Evolutionary conservation across 2,888 invertebrate species (phyloP).

Genomic region (Cephus spinipes): DNA sequence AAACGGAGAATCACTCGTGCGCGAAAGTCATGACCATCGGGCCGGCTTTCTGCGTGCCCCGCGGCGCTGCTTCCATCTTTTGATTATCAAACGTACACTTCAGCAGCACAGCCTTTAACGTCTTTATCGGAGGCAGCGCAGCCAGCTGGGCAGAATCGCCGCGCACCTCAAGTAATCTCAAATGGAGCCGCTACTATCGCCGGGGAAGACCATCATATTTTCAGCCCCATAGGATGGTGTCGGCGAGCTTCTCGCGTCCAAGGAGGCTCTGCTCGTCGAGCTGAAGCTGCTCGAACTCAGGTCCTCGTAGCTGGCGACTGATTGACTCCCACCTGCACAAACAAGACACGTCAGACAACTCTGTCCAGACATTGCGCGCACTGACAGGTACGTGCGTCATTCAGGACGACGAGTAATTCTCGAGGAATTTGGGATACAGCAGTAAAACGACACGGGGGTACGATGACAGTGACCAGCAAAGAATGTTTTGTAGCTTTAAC

Average conservation of each 20-base stretch:
- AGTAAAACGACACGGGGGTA: too few relatives aligned
- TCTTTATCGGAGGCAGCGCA: constrained; percentile 59
- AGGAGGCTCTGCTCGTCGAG: constrained; percentile 82
- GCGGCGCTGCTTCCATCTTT: neutral
- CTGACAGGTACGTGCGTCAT: too few relatives aligned
- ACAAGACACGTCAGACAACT: constrained; percentile 4
- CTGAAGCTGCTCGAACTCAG: constrained; percentile 88
- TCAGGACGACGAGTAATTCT: too few relatives aligned
- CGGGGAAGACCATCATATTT: constrained; percentile 82
- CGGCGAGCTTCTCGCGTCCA: constrained; percentile 78
- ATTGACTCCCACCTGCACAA: constrained; percentile 71
- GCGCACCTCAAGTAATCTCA: constrained; percentile 64
- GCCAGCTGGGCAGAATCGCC: constrained; percentile 54
- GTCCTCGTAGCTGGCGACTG: constrained; percentile 77
- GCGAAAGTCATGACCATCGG: too few relatives aligned
- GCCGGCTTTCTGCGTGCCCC: neutral
- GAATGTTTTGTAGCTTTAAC: constrained; percentile 12
- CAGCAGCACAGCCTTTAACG: neutral
- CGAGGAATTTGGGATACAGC: too few relatives aligned
- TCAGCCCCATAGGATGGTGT: constrained; percentile 82
- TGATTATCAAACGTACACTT: neutral
- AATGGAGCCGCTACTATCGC: constrained; percentile 79
- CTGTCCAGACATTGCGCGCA: too few relatives aligned
- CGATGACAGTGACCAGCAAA: too few relatives aligned
- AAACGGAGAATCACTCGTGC: too few relatives aligned